Conservation (phyloP, 2,888 invertebrate genomes). For the Proisotoma minuta region DNA sequence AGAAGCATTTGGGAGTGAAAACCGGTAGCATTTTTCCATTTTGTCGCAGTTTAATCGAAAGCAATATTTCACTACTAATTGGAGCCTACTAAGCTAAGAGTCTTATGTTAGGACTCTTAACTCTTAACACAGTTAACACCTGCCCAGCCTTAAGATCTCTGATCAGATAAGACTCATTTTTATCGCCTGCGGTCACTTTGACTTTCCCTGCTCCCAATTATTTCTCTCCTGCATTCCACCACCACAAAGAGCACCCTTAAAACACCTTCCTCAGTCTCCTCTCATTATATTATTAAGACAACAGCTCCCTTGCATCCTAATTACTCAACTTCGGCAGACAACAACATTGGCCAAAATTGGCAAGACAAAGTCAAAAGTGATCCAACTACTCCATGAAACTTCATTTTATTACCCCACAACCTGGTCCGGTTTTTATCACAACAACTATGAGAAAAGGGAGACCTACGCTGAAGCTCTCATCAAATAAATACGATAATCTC, state of each 20-base stretch:
- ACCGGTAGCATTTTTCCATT: conserved; percentile 48
- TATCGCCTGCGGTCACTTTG: conserved; percentile 47
- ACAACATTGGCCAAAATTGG: neutral
- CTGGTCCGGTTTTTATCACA: too few relatives aligned
- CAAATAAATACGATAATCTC: too few relatives aligned
- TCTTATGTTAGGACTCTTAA: too few relatives aligned
- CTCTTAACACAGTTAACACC: too few relatives aligned
- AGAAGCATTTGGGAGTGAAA: conserved; percentile 29
- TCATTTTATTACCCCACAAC: too few relatives aligned
- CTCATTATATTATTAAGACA: too few relatives aligned
- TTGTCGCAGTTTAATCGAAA: conserved; percentile 47
- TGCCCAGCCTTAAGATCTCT: conserved; percentile 47
- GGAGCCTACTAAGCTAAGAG: too few relatives aligned
- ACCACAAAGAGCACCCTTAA: too few relatives aligned
- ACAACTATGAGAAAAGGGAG: too few relatives aligned
- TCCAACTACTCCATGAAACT: too few relatives aligned
- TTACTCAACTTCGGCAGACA: neutral
- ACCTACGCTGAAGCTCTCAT: too few relatives aligned
- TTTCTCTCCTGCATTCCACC: neutral
- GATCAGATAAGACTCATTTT: conserved; percentile 44
- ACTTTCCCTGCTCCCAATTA: conserved; percentile 36
- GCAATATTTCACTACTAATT: conserved; percentile 49
- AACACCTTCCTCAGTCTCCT: too few relatives aligned
- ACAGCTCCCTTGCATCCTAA: neutral
- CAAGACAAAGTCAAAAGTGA: neutral